Conservation (phyloP, 2,888 invertebrate genomes). For the Hybos culiciformis region DNA sequence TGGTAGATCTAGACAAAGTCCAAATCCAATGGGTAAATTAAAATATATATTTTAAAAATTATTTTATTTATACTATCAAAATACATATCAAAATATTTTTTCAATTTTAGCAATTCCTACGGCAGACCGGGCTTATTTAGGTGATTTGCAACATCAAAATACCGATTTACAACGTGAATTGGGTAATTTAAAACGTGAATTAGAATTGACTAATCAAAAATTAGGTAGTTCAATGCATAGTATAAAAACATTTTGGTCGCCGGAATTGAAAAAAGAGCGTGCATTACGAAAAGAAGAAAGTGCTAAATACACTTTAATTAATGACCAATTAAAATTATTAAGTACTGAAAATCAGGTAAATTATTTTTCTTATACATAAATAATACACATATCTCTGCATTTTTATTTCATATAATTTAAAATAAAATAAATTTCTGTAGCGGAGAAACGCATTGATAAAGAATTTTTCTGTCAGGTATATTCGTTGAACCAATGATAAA, state of each 20-base stretch:
- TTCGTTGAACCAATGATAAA: too few relatives aligned
- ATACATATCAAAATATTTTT: not conserved
- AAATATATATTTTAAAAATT: not conserved
- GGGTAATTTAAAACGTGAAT: slow-evolving; percentile 79
- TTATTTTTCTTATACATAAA: too few relatives aligned
- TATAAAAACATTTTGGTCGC: slow-evolving; percentile 99
- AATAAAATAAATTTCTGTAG: too few relatives aligned
- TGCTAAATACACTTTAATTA: slow-evolving; percentile 90
- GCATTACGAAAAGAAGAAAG: slow-evolving; percentile 94
- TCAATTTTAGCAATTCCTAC: slow-evolving; percentile 35
- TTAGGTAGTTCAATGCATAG: slow-evolving; percentile 98
- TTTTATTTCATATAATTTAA: too few relatives aligned
- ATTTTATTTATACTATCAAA: slow-evolving; percentile 1
- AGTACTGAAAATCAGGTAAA: slow-evolving; percentile 93
- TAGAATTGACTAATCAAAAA: slow-evolving; percentile 93
- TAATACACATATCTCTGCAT: too few relatives aligned
- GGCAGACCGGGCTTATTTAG: slow-evolving; percentile 51
- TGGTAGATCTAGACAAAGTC: slow-evolving; percentile 54
- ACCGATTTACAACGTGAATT: slow-evolving; percentile 88
- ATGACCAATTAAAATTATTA: slow-evolving; percentile 89
- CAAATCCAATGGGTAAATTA: slow-evolving; percentile 41
- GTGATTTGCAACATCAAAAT: slow-evolving; percentile 86
- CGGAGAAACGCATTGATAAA: too few relatives aligned
- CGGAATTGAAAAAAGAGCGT: slow-evolving; percentile 96
- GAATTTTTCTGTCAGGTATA: too few relatives aligned